A percentile compares a stretch with the other conserved stretches of the same genome.
phyloP scores from a whole-genome alignment of 2,797 vertebrate species.

The Rhynchotus rufescens region DNA sequence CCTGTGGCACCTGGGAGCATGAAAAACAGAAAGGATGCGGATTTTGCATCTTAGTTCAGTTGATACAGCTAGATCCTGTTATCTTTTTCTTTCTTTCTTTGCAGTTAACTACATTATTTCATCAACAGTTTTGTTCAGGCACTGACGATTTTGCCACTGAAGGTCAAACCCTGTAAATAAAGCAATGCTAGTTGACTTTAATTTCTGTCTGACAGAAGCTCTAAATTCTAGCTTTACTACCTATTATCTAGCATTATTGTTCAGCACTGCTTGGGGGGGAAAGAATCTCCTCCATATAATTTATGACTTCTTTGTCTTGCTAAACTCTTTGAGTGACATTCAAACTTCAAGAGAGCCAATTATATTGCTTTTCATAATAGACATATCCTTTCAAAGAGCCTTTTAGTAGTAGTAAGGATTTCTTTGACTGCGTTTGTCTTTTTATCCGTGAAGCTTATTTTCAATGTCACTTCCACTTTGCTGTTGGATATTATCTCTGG shows the following conservation, averaged over 20 bases:
- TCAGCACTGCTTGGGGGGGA: neutral
- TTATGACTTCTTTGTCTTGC: conserved; percentile 32
- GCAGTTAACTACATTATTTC: neutral
- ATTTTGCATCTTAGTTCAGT: neutral
- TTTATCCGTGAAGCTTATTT: conserved; percentile 26
- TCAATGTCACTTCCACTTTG: conserved; percentile 34
- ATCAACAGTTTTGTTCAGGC: conserved; percentile 37
- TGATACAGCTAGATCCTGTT: conserved; percentile 8
- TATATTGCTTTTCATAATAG: conserved; percentile 43
- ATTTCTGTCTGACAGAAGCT: conserved; percentile 28
- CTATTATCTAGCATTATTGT: conserved; percentile 47
- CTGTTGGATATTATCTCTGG: conserved; percentile 24
- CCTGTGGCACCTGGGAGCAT: neutral
- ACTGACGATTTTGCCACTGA: conserved; percentile 33
- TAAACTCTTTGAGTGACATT: conserved; percentile 52
- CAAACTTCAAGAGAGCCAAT: conserved; percentile 43
- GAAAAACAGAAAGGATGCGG: neutral
- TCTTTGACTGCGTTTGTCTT: conserved; percentile 36
- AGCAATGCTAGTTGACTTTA: neutral
- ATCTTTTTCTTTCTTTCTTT: neutral
- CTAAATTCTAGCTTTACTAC: neutral
- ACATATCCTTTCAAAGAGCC: neutral
- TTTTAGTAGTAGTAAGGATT: conserved; percentile 52
- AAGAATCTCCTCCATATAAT: conserved; percentile 7
- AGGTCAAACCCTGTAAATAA: conserved; percentile 38